Conservation (phyloP, 2,888 invertebrate genomes). For the Eugnorisma glareosa region DNA sequence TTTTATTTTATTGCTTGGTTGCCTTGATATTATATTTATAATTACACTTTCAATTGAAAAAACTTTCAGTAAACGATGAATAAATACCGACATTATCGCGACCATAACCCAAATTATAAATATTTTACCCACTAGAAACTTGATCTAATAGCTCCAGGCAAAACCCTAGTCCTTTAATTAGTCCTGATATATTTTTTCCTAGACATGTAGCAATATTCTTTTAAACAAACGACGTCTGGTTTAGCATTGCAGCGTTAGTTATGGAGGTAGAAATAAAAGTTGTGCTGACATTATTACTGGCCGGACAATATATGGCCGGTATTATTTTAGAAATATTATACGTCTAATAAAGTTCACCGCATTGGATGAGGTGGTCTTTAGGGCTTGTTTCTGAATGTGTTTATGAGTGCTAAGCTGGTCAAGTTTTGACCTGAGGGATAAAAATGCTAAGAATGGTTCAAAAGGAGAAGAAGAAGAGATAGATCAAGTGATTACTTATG, state of each 20-base stretch:
- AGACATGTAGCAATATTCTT: conserved; percentile 34
- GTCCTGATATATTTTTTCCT: conserved; percentile 39
- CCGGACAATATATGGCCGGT: conserved; percentile 17
- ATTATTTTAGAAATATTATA: conserved; percentile 59
- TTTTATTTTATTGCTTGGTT: conserved; percentile 37
- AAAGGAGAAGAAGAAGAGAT: background rate
- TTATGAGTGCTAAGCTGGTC: background rate
- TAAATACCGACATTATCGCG: background rate
- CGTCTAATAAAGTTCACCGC: conserved; percentile 33
- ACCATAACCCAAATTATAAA: conserved; percentile 10
- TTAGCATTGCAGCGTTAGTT: conserved; percentile 41
- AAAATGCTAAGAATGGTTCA: background rate
- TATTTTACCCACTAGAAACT: background rate
- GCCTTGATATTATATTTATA: background rate
- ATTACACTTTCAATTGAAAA: background rate
- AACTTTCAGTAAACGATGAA: background rate
- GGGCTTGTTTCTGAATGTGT: conserved; percentile 7
- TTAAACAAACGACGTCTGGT: conserved; percentile 42
- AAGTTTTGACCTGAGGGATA: background rate
- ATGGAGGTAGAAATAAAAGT: conserved; percentile 54
- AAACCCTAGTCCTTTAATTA: conserved; percentile 31
- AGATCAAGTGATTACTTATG: background rate
- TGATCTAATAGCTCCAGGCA: conserved; percentile 18
- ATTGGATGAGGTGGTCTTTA: conserved; percentile 19
- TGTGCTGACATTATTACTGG: conserved; percentile 53